These are phyloP conservation scores for Catharus ustulatus DNA, from an alignment of 2,797 vertebrate species.

Conservation along the genomic window DNA sequence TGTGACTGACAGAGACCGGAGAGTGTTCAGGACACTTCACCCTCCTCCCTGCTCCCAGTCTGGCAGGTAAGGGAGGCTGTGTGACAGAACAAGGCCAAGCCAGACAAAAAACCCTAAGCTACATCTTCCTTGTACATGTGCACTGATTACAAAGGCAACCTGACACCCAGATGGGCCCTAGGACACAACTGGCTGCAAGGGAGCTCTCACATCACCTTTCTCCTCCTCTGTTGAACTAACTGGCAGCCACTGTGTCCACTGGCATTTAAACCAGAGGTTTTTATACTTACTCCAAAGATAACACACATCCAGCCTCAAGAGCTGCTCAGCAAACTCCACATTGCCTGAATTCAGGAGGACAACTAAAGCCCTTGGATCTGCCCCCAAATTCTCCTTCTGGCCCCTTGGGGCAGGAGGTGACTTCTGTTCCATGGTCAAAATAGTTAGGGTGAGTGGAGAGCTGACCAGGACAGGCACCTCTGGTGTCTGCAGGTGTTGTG, in stretches of 20 bases:
- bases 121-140: not conserved
- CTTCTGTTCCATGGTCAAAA: not conserved
- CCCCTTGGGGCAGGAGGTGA: not conserved
- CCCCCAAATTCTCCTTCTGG: not conserved
- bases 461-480: not conserved
- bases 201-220: not conserved
- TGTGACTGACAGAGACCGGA: not conserved
- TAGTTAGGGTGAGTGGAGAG: not conserved
- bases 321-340: not conserved
- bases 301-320: not conserved
- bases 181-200: slow-evolving; percentile 1
- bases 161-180: not conserved
- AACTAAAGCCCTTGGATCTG: not conserved
- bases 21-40: not conserved
- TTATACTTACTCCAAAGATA: not conserved
- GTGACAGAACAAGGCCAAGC: slow-evolving; percentile 4
- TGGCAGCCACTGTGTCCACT: not conserved
- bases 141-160: not conserved
- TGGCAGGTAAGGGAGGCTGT: not conserved
- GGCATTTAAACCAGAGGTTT: slow-evolving; percentile 2
- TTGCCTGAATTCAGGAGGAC: not conserved
- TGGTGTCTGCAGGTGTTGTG: rapidly evolving
- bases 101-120: not conserved
- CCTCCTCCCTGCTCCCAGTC: not conserved
- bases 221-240: not conserved